Evolutionary conservation across 2,888 invertebrate species (phyloP), one percentile per base, ranked within the genome.

Genomic region (Cataglyphis altisquamis): DNA sequence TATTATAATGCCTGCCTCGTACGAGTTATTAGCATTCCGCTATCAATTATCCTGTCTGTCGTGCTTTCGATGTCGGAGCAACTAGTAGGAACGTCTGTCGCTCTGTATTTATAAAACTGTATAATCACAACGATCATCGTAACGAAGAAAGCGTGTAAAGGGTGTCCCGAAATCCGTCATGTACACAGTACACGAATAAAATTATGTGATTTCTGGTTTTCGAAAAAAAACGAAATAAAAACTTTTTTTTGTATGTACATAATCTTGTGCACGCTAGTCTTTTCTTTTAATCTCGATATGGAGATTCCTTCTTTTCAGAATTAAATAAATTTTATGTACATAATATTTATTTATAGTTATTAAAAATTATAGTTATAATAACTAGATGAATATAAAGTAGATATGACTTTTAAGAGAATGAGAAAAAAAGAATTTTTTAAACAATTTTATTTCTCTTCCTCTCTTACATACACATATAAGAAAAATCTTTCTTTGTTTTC

Each of bases 11-110:
- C 93, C 89, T 87, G 91, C 92, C 93, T 92, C 92, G 93, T 94
- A 87, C 92, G 89, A 90, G 91, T 94, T 93, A 94, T 94, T 94
- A 94, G 94, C 93, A 94, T 94, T 93, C 92, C 91, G 92, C 93
- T 94, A 94, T 94, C 92, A 94, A 94, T 94, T 94, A 94, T 94
- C 91, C 91, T 85, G 87, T 89, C 86, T 89, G 90, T 89, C 90
- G 82, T 74, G 83, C 72, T 67, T 66, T 70, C 78, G 70, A 78
- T 78, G 70, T 78, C 55, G 70, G 41, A 80, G 78, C 78, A 70
- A 80, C 70, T 80, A 80, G 78, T 70, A 70, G 78, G 78, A 60
- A 70, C 78, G 78, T 80, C 78, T 80, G 70, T 80, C 57, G 78
- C 36, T 80, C 60, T 36, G 70, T 80, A 80, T 70, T 70, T 80